Conservation (phyloP, 1,140 invertebrate genomes). For the Oedothorax gibbosus region DNA sequence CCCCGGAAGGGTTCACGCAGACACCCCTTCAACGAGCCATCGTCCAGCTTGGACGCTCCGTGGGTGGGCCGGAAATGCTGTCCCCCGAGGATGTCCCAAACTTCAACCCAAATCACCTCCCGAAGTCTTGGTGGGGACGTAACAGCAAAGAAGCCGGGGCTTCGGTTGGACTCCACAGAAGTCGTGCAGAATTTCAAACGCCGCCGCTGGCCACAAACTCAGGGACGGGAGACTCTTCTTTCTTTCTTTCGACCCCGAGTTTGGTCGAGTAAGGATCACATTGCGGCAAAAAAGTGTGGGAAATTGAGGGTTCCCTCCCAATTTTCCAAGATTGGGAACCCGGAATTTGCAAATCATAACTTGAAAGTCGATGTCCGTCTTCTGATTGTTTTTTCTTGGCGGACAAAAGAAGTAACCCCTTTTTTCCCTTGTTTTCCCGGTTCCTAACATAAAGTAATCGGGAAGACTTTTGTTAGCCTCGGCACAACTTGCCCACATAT, state of each 20-base stretch:
- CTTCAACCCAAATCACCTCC: slow-evolving; percentile 31
- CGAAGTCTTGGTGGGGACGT: slow-evolving; percentile 12
- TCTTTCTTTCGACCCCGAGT: slow-evolving; percentile 10
- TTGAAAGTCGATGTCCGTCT: neutral
- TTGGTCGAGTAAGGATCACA: slow-evolving; percentile 27
- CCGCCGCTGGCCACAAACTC: neutral
- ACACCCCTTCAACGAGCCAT: neutral
- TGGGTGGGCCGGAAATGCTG: neutral
- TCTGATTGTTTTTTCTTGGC: neutral
- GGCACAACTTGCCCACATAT: slow-evolving; percentile 7
- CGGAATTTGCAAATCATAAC: neutral
- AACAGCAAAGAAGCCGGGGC: slow-evolving; percentile 21
- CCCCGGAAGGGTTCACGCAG: neutral
- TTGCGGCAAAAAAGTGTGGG: slow-evolving; percentile 23
- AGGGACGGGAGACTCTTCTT: slow-evolving; percentile 10
- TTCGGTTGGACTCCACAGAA: slow-evolving; percentile 27
- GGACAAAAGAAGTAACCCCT: slow-evolving; percentile 4
- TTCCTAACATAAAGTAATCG: slow-evolving; percentile 29
- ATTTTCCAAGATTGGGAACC: neutral
- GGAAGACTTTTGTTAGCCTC: slow-evolving; percentile 23
- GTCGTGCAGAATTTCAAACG: slow-evolving; percentile 28
- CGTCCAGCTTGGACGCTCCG: neutral
- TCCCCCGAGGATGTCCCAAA: slow-evolving; percentile 40
- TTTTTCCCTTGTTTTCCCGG: slow-evolving; percentile 35
- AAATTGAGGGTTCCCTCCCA: slow-evolving; percentile 35